Conservation (phyloP, 2,113 vertebrate species). For the Suricata suricatta region DNA sequence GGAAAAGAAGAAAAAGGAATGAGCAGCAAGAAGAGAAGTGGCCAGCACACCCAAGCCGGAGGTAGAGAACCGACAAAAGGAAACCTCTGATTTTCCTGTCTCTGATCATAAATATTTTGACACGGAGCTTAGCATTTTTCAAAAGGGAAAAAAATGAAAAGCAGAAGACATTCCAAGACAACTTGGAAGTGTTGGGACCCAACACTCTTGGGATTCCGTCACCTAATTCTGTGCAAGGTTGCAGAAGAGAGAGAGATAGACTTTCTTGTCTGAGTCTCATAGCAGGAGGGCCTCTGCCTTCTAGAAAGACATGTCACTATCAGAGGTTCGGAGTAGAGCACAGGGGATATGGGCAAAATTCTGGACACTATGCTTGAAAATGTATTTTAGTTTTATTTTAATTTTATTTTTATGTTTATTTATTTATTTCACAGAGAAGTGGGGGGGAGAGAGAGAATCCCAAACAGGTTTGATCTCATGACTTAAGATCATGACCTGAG, state of each 20-base stretch:
- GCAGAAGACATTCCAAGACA: slow-evolving; percentile 14
- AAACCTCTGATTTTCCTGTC: background rate
- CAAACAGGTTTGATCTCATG: too few relatives aligned
- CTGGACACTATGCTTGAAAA: background rate
- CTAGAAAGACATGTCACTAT: background rate
- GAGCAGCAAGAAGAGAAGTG: background rate
- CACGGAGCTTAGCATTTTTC: slow-evolving; percentile 51
- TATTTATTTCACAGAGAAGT: too few relatives aligned
- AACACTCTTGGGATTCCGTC: slow-evolving; percentile 59
- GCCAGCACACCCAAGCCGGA: background rate
- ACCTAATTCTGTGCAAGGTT: slow-evolving; percentile 47
- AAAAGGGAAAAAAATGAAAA: background rate
- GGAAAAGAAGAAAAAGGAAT: background rate
- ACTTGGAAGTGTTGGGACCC: background rate
- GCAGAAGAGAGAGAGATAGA: background rate
- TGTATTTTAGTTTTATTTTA: background rate
- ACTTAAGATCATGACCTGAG: too few relatives aligned
- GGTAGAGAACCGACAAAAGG: background rate
- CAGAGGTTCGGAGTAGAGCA: background rate
- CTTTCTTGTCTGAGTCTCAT: background rate
- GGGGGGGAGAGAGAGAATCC: too few relatives aligned
- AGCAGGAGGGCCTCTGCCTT: background rate
- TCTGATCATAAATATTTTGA: slow-evolving; percentile 55
- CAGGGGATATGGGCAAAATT: background rate
- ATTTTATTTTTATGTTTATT: too few relatives aligned